phyloP scores from a whole-genome alignment of 2,113 vertebrate species.

The Tor tambroides region DNA sequence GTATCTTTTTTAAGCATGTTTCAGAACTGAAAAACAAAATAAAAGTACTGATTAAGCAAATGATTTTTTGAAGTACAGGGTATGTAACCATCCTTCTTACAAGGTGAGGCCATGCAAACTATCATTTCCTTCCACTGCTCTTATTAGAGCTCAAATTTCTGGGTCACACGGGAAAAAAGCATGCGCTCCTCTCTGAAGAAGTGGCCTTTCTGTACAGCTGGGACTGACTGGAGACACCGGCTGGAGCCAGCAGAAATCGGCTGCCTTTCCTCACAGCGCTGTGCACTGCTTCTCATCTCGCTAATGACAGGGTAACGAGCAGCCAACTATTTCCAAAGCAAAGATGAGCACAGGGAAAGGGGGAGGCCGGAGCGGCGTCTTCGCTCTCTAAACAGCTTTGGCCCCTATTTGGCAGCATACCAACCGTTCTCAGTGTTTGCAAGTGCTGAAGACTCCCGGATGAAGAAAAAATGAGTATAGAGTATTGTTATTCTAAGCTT shows the following conservation, averaged over 20 bases:
- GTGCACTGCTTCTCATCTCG: slow-evolving; percentile 66
- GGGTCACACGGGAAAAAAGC: slow-evolving; percentile 37
- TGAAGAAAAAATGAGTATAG: neutral
- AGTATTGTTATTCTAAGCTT: neutral
- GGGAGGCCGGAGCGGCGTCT: slow-evolving; percentile 31
- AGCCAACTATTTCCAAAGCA: slow-evolving; percentile 67
- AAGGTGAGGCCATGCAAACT: slow-evolving; percentile 6
- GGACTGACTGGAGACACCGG: slow-evolving; percentile 54
- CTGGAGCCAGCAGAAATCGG: slow-evolving; percentile 40
- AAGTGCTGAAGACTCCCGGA: slow-evolving; percentile 41
- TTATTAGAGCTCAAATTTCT: slow-evolving; percentile 31
- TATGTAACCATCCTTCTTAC: neutral
- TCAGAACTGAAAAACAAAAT: neutral
- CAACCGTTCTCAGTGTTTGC: slow-evolving; percentile 46
- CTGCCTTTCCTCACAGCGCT: slow-evolving; percentile 51
- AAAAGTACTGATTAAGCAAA: neutral
- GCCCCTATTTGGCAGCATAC: slow-evolving; percentile 56
- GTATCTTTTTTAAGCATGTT: neutral
- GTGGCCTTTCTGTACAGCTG: slow-evolving; percentile 62
- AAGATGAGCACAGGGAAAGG: slow-evolving; percentile 53
- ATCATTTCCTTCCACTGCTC: slow-evolving; percentile 24
- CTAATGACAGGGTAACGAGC: slow-evolving; percentile 74
- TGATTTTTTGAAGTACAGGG: neutral
- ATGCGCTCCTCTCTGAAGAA: slow-evolving; percentile 57
- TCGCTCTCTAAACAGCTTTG: slow-evolving; percentile 53